Evolutionary conservation across 2,113 vertebrate genomes (phyloP).

Genomic region (Malaclemys terrapin): DNA sequence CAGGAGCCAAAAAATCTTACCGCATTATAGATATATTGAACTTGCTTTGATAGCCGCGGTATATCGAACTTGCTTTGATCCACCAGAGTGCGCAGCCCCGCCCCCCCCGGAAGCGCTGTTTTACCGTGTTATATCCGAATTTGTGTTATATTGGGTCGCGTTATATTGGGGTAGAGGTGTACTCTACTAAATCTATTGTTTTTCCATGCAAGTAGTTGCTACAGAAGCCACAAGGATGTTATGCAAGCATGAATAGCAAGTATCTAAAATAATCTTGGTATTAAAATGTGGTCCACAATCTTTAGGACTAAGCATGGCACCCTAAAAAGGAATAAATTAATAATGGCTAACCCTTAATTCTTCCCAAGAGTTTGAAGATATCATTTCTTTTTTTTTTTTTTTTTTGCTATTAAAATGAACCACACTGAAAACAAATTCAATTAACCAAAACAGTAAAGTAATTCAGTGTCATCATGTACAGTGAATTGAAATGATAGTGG

Average conservation of each 20-base stretch:
- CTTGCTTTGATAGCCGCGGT: too few species aligned
- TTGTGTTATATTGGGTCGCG: too few species aligned
- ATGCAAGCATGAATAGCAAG: rapidly evolving
- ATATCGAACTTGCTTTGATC: too few species aligned
- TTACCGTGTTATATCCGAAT: too few species aligned
- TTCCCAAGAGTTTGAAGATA: not conserved
- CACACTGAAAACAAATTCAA: not conserved
- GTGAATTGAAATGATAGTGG: not conserved
- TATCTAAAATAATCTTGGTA: not conserved
- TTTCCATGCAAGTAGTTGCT: not conserved
- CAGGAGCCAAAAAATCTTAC: too few species aligned
- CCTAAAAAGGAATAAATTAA: not conserved
- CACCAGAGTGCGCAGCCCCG: too few species aligned
- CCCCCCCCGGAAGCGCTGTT: too few species aligned
- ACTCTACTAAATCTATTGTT: not conserved
- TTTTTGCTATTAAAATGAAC: not conserved
- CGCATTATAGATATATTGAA: too few species aligned
- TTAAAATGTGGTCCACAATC: not conserved
- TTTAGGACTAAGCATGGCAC: not conserved
- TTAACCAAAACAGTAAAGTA: not conserved
- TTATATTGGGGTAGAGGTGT: too few species aligned
- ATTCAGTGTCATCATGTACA: rapidly evolving
- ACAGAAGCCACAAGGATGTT: not conserved
- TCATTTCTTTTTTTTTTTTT: not conserved
- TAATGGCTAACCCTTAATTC: not conserved